Conservation (phyloP, 1,140 invertebrate species). For the Gyrodactylus salaris region DNA sequence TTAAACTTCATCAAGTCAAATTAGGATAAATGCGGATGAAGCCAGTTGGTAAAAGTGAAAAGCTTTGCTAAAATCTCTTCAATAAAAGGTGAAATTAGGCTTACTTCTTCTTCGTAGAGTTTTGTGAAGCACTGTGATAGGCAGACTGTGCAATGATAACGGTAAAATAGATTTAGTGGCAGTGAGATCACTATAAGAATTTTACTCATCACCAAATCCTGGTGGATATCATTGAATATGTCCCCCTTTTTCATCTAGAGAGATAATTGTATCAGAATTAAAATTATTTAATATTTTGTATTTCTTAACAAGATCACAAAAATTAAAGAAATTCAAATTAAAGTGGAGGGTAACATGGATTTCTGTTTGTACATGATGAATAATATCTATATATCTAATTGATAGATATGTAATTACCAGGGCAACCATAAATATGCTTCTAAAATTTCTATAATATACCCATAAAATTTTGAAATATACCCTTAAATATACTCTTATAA, state of each 20-base stretch:
- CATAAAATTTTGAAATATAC: too few species aligned
- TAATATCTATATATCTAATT: too few species aligned
- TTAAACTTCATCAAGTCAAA: too few species aligned
- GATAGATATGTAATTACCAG: too few species aligned
- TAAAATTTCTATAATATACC: too few species aligned
- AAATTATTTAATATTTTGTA: background rate
- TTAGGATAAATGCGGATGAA: too few species aligned
- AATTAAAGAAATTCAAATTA: too few species aligned
- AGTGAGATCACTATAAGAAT: background rate
- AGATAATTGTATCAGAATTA: background rate
- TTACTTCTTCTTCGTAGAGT: slow-evolving; percentile 4
- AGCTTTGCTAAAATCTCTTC: too few species aligned
- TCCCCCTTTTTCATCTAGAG: slow-evolving; percentile 3
- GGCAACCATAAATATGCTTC: too few species aligned
- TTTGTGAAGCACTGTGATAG: background rate
- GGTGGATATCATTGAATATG: background rate
- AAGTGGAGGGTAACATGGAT: background rate
- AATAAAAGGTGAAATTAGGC: background rate
- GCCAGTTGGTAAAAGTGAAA: too few species aligned
- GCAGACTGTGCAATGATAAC: slow-evolving; percentile 3
- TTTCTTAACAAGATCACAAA: too few species aligned
- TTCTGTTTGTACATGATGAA: background rate
- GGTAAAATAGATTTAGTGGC: background rate
- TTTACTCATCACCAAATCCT: background rate
- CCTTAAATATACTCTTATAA: too few species aligned